Percentiles rank a stretch among this genome's conserved stretches.
Evolutionary conservation across 1,140 invertebrate species (phyloP).

Genomic region (Melanaphis sacchari): DNA sequence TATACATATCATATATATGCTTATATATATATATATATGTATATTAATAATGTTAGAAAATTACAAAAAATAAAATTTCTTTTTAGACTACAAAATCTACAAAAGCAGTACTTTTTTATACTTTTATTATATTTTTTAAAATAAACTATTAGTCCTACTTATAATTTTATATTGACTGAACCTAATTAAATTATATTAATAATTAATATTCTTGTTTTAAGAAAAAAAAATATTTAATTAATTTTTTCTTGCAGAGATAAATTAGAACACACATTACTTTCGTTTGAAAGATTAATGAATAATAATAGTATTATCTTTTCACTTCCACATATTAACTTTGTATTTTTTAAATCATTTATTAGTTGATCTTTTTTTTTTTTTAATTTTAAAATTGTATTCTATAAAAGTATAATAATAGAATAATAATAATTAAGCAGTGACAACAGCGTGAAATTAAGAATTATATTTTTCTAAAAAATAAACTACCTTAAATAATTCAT

Average conservation of each 20-base stretch:
- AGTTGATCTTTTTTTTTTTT: neutral
- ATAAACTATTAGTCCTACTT: neutral
- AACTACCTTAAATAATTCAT: constrained; percentile 32
- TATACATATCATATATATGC: neutral
- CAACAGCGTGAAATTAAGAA: neutral
- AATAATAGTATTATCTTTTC: neutral
- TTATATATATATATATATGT: neutral
- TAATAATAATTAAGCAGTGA: neutral
- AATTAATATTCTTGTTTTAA: neutral
- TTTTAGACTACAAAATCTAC: neutral
- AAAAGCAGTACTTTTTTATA: neutral
- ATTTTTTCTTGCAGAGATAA: neutral
- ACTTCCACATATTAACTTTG: neutral
- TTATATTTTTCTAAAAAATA: neutral
- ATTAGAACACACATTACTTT: neutral
- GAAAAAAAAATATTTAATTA: neutral
- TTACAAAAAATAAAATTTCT: neutral
- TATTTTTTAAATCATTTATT: neutral
- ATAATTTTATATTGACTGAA: neutral
- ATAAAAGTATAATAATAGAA: neutral
- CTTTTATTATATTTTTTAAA: neutral
- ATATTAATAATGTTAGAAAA: neutral
- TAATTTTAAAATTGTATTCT: neutral
- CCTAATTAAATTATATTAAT: neutral
- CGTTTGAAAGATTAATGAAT: neutral